A percentile compares a stretch with the other conserved stretches of the same genome.
Conservation (phyloP, 2,113 vertebrate genomes). For the Dasyornis broadbenti region DNA sequence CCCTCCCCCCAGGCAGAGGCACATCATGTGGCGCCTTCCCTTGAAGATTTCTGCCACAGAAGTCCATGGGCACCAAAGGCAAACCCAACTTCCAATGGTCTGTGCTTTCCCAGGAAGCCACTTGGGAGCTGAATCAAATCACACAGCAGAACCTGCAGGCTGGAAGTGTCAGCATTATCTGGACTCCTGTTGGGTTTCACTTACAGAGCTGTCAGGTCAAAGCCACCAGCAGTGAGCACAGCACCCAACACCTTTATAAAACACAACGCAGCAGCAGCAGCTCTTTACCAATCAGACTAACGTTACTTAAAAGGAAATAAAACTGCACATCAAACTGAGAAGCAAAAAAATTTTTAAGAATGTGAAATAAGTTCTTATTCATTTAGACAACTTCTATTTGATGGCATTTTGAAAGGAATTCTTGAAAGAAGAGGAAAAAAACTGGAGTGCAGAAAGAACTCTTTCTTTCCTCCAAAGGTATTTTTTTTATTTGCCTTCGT, state of each 20-base stretch:
- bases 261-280: not conserved
- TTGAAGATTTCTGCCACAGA: not conserved
- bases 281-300: not conserved
- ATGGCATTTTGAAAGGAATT: conserved; percentile 37
- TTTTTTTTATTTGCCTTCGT: not conserved
- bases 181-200: not conserved
- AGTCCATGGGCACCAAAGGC: not conserved
- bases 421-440: conserved; percentile 1
- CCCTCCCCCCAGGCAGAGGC: not conserved
- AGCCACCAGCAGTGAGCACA: not conserved
- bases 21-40: not conserved
- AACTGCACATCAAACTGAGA: not conserved
- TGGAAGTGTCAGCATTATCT: not conserved
- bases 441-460: not conserved
- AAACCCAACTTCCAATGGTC: not conserved
- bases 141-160: not conserved
- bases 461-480: conserved; percentile 5
- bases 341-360: conserved; percentile 1
- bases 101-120: not conserved
- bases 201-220: not conserved
- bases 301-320: conserved; percentile 23
- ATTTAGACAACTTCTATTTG: conserved; percentile 11
- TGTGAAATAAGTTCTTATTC: not conserved
- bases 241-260: not conserved
- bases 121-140: not conserved